Base-by-base conservation (phyloP, 2,113 vertebrate species). In the Poeciliopsis occidentalis region DNA sequence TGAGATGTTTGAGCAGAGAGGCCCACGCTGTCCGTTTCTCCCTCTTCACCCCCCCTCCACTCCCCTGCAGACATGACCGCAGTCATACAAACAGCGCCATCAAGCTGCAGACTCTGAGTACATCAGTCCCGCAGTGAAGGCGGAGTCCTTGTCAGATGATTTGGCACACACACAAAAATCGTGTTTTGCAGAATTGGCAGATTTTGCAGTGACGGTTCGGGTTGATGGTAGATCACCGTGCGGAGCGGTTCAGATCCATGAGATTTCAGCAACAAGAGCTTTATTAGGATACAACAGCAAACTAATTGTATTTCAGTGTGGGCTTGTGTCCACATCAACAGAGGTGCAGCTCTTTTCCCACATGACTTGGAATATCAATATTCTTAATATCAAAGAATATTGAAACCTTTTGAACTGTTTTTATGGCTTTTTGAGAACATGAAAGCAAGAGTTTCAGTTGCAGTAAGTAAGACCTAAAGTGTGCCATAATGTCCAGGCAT, bases 1-100 rank as follows among this genome's bases (percentile, higher is more conserved):
- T 87, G 87, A 87, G 60, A 83, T 94, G 82, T 75, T 77, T 95
- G 87, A 94, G 89, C 87, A 93, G 91, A 90, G 90, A 88, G 94
- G 91, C 86, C 92, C 84, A 84, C 27, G 12, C 83, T 83, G 64
- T 71, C 70, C 60, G 64, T 73, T 69, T 81, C 81, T 71, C 71
- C 65, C 69, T 72, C 60, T 71, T 75, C 47, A 54, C 17, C 63
- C 10, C 60, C 34, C 60, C 2, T 4, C 30, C 30, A 30, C 30
- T 4, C 30, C 61, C 24, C 60, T 6, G 41, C 54, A 54, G 51
- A 54, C 60, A 39, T 26, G 37, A 72, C 81, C 75, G 32, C 71
- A 22, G 68, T 31, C 70, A 72, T 80, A 85, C 73, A 88, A 69
- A 93, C 81, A 89, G 92, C 86, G 89, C 89, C 89, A 92, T 81